Evolutionary conservation across 2,888 invertebrate species (phyloP).

Genomic region (Athalia cordata): DNA sequence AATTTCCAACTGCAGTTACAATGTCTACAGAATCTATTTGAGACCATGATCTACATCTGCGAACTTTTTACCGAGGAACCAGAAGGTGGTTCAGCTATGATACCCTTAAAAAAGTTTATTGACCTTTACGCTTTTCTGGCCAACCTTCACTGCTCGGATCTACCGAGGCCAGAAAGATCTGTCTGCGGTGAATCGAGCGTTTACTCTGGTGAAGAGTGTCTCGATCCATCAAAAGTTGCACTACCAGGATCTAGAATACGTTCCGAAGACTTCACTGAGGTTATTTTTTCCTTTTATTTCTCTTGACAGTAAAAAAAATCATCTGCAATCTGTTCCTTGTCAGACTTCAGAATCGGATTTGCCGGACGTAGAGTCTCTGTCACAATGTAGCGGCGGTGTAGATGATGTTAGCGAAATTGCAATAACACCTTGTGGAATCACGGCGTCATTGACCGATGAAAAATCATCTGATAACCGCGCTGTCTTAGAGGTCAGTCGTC

Average conservation of each 20-base stretch:
- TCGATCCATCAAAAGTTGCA: conserved; percentile 46
- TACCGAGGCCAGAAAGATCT: conserved; percentile 40
- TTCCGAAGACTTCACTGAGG: conserved; percentile 44
- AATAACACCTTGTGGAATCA: too few relatives aligned
- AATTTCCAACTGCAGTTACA: background rate
- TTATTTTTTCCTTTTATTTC: conserved; percentile 30
- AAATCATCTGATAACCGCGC: too few relatives aligned
- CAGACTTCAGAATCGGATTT: too few relatives aligned
- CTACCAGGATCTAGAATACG: conserved; percentile 28
- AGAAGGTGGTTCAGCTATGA: conserved; percentile 86
- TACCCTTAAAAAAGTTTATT: conserved; percentile 79
- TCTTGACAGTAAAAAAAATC: background rate
- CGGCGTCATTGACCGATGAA: too few relatives aligned
- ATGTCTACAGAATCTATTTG: conserved; percentile 79
- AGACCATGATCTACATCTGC: conserved; percentile 87
- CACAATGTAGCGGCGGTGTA: background rate
- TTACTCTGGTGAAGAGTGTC: background rate
- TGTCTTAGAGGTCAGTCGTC: too few relatives aligned
- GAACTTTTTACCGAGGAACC: conserved; percentile 88
- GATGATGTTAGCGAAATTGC: background rate
- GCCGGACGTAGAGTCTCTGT: background rate
- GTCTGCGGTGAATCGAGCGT: conserved; percentile 16
- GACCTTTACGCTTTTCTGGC: conserved; percentile 72
- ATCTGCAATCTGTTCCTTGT: background rate
- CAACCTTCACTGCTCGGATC: conserved; percentile 62